A percentile compares a stretch with the other conserved stretches of the same genome.
phyloP scores from a whole-genome alignment of 2,113 vertebrate species.

The Melospiza georgiana region DNA sequence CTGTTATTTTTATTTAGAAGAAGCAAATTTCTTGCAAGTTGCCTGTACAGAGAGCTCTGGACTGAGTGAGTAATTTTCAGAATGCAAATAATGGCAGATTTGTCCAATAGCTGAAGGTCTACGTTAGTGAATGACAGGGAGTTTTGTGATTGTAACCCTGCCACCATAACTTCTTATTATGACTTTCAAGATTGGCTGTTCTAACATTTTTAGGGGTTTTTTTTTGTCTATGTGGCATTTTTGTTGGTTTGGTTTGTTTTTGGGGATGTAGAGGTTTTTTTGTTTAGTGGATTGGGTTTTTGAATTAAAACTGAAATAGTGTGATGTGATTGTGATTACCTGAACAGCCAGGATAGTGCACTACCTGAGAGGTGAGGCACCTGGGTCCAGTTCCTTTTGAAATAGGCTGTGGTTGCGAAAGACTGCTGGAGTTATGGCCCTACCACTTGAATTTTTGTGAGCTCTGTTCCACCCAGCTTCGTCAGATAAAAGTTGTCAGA shows the following conservation, averaged over 20 bases:
- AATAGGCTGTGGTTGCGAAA: background rate
- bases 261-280: fast-evolving
- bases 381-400: background rate
- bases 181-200: background rate
- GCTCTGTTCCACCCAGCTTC: background rate
- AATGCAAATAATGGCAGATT: background rate
- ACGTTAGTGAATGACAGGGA: background rate
- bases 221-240: background rate
- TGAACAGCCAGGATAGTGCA: background rate
- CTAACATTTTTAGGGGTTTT: background rate
- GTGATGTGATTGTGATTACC: background rate
- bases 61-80: background rate
- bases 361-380: background rate
- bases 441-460: background rate
- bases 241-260: background rate
- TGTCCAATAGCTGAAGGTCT: background rate
- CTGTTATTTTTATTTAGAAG: background rate
- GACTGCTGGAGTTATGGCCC: background rate
- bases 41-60: background rate
- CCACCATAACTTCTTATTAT: background rate
- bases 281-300: background rate
- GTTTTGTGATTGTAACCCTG: background rate
- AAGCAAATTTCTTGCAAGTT: background rate
- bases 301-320: background rate
- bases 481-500: background rate